These are phyloP conservation scores for Drosophila chauvacae DNA, from an alignment of 1,140 invertebrate species.

Conservation along the genomic window DNA sequence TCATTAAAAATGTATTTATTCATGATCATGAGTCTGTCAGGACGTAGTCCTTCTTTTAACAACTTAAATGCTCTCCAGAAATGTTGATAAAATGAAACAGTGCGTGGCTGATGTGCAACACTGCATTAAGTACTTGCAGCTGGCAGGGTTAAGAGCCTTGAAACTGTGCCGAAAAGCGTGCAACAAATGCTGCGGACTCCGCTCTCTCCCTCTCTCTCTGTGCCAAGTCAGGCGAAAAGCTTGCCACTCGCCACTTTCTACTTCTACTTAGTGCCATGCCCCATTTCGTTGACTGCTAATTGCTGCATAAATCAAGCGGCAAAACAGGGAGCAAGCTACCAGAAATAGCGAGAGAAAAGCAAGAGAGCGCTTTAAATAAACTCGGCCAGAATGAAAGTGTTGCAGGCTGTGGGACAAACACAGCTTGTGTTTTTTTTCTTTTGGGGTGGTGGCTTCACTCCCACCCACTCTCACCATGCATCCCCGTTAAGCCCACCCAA, in stretches of 20 bases:
- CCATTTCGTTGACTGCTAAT: conserved; percentile 61
- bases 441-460: too few species aligned
- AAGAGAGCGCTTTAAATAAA: conserved; percentile 68
- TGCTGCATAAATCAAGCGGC: conserved; percentile 78
- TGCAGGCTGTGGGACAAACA: conserved; percentile 37
- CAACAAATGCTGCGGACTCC: conserved; percentile 44
- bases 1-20: not conserved
- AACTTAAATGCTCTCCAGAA: not conserved
- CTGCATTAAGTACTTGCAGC: conserved; percentile 7
- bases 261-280: conserved; percentile 37
- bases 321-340: conserved; percentile 32
- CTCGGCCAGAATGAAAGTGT: conserved; percentile 52
- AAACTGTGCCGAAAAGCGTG: conserved; percentile 28
- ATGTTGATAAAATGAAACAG: conserved; percentile 38
- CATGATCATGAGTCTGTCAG: not conserved
- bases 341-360: not conserved
- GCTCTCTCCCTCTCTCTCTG: not conserved
- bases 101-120: conserved; percentile 3
- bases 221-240: conserved; percentile 17
- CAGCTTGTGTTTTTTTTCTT: not conserved
- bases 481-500: not conserved
- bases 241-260: conserved; percentile 28
- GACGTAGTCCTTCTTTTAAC: too few species aligned
- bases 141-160: conserved; percentile 22
- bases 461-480: not conserved